phyloP scores from a whole-genome alignment of 2,888 invertebrate species.

The Cecidostiba fungosa region DNA sequence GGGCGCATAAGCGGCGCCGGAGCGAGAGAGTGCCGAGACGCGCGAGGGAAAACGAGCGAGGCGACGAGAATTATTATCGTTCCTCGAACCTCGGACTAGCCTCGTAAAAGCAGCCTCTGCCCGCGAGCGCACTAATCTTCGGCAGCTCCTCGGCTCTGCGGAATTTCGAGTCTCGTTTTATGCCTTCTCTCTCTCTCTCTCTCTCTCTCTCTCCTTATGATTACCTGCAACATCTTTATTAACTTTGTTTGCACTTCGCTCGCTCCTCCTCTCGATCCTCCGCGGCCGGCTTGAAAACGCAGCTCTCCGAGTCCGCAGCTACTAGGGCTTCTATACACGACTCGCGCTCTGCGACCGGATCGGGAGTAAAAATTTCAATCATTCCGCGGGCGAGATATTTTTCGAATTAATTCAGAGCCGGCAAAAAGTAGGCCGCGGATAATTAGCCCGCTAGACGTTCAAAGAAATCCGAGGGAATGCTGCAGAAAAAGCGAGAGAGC shows the following conservation, averaged over 20 bases:
- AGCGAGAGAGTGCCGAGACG: too few species aligned
- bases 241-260: background rate
- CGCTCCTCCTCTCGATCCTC: background rate
- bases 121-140: conserved; percentile 18
- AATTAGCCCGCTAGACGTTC: background rate
- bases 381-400: background rate
- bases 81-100: conserved; percentile 1
- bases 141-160: background rate
- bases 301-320: background rate
- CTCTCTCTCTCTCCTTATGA: background rate
- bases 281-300: background rate
- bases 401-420: background rate
- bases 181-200: background rate
- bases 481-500: background rate
- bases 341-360: too few species aligned
- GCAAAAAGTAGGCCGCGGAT: background rate
- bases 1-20: background rate
- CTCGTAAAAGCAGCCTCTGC: conserved; percentile 23
- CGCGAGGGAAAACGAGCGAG: conserved; percentile 24
- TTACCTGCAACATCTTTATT: conserved; percentile 14
- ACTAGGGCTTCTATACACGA: too few species aligned
- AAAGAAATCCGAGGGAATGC: background rate
- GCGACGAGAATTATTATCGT: conserved; percentile 29
- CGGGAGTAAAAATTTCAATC: background rate
- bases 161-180: conserved; percentile 6